Percentiles rank a stretch among this genome's conserved stretches.
Evolutionary conservation across 1,140 invertebrate genomes (phyloP).

Genomic region (Lithobius niger): DNA sequence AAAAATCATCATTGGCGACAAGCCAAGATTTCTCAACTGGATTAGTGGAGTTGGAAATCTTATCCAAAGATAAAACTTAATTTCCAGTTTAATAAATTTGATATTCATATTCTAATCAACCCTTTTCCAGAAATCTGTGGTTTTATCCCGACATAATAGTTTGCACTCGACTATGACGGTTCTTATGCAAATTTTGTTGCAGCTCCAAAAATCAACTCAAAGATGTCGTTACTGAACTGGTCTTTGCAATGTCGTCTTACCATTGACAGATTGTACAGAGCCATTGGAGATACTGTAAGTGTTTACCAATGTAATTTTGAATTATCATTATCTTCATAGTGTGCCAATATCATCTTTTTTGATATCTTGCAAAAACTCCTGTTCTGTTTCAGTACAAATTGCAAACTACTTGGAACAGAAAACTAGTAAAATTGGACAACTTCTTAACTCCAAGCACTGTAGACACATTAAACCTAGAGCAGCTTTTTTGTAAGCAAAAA

Average conservation of each 20-base stretch:
- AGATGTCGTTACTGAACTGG: conserved; percentile 20
- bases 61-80: no score
- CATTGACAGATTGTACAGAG: conserved; percentile 22
- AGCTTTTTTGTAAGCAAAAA: background rate
- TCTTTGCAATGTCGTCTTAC: conserved; percentile 11
- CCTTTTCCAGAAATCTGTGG: no score
- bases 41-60: no score
- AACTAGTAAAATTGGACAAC: background rate
- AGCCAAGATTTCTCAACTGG: no score
- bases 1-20: no score
- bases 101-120: background rate
- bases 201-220: conserved; percentile 21
- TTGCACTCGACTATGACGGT: no score
- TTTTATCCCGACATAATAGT: no score
- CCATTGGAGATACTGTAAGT: conserved; percentile 20
- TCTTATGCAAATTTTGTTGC: no score
- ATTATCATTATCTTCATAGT: background rate
- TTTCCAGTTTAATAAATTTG: no score
- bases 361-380: background rate
- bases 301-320: no score
- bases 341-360: background rate
- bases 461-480: background rate
- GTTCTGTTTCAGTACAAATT: background rate
- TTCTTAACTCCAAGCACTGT: background rate
- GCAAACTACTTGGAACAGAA: background rate